A percentile compares a stretch with the other conserved stretches of the same genome.
phyloP scores from a whole-genome alignment of 2,797 vertebrate species.

The Fundulus diaphanus region DNA sequence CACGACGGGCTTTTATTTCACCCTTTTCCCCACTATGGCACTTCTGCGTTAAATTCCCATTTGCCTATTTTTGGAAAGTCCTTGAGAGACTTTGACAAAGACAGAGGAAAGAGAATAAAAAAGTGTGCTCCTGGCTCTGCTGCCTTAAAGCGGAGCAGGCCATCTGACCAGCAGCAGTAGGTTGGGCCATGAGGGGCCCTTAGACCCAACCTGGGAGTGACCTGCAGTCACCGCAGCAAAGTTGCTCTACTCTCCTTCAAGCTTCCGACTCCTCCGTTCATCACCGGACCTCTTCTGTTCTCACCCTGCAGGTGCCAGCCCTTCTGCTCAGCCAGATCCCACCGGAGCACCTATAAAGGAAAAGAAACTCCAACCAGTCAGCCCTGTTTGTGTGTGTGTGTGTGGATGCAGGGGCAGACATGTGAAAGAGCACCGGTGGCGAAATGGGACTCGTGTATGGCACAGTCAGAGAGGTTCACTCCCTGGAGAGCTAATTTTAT shows the following conservation, averaged over 20 bases:
- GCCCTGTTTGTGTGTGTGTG: slow-evolving; percentile 38
- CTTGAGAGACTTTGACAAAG: slow-evolving; percentile 84
- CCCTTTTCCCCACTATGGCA: slow-evolving; percentile 52
- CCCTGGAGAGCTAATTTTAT: slow-evolving; percentile 70
- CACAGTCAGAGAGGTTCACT: slow-evolving; percentile 69
- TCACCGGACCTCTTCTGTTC: slow-evolving; percentile 24
- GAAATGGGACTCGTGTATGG: slow-evolving; percentile 63
- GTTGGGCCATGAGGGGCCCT: slow-evolving; percentile 73
- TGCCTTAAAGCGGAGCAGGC: slow-evolving; percentile 61
- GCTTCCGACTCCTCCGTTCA: slow-evolving; percentile 65
- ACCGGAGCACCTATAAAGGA: slow-evolving; percentile 50
- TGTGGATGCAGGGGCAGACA: slow-evolving; percentile 46
- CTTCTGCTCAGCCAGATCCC: slow-evolving; percentile 70
- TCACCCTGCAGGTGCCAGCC: slow-evolving; percentile 72
- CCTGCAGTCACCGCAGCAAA: slow-evolving; percentile 58
- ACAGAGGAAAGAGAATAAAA: slow-evolving; percentile 72
- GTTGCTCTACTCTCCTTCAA: slow-evolving; percentile 77
- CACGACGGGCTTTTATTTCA: slow-evolving; percentile 77
- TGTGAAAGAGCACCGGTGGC: slow-evolving; percentile 69
- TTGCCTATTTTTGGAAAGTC: slow-evolving; percentile 77
- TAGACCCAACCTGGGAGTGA: slow-evolving; percentile 72
- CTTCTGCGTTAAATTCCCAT: slow-evolving; percentile 65
- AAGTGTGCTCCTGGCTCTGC: slow-evolving; percentile 72
- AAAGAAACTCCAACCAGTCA: slow-evolving; percentile 65
- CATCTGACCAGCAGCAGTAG: slow-evolving; percentile 79